Evolutionary conservation across 2,888 invertebrate genomes (phyloP).

Genomic region (Tachina fera): DNA sequence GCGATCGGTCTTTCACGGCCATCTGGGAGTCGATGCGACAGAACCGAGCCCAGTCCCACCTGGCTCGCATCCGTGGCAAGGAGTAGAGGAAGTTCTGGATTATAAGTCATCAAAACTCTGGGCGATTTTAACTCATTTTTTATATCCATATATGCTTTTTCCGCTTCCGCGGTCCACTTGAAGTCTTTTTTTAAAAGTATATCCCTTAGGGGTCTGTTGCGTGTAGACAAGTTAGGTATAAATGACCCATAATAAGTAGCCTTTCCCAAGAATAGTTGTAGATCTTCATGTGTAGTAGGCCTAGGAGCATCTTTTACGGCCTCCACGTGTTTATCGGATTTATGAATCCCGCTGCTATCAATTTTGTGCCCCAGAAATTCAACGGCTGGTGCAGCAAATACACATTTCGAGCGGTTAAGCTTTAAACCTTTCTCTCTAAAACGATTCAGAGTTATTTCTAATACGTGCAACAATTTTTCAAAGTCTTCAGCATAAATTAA

Average conservation of each 20-base stretch:
- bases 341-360: constrained; percentile 33
- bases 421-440: constrained; percentile 4
- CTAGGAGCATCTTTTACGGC: constrained; percentile 18
- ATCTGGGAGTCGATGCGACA: constrained; percentile 35
- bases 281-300: constrained; percentile 2
- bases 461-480: neutral
- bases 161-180: constrained; percentile 23
- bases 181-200: constrained; percentile 16
- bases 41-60: constrained; percentile 11
- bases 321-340: constrained; percentile 24
- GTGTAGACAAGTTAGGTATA: constrained; percentile 39
- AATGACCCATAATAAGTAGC: constrained; percentile 41
- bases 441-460: neutral
- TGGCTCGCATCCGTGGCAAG: constrained; percentile 43
- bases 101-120: constrained; percentile 19
- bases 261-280: constrained; percentile 48
- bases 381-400: too few relatives aligned
- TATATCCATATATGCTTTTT: constrained; percentile 8
- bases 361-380: constrained; percentile 10
- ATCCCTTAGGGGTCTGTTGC: constrained; percentile 23
- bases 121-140: constrained; percentile 14
- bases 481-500: constrained; percentile 26
- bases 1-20: constrained; percentile 36
- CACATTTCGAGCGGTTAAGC: too few relatives aligned
- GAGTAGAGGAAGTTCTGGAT: constrained; percentile 22